Evolutionary conservation across 64 coral and sea anemone species (phyloP), one percentile per base, ranked within the genome.

Genomic region (Montipora cactus): DNA sequence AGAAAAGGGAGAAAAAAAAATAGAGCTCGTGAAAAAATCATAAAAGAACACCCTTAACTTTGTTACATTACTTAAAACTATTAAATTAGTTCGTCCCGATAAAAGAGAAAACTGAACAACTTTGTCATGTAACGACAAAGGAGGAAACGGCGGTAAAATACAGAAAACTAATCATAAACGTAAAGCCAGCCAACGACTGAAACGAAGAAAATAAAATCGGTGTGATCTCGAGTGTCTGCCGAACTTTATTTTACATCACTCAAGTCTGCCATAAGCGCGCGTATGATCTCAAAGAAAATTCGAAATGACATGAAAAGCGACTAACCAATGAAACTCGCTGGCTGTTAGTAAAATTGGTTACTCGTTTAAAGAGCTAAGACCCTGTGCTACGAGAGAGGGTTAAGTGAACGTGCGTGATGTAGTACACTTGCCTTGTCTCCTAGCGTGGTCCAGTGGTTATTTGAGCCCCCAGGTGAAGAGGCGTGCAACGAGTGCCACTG

Each of bases 361-460:
- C 46, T 78, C 13, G 46, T 78, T 78, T 37, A 50, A 18, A 78
- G 49, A 13, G 13, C 44, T 49, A 78, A 8, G 1, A 37, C 46
- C 5, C 46, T 12, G 46, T 16, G 3, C 13, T 45, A 47, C 11
- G 14, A 64, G 13, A 14, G 11, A 4, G 7, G 25, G 13, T 37
- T 18, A 13, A 49, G 15, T 48, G 45, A 69, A 20, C 14, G 58
- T 70, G 82, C 7, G 18, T 85, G 28, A 70, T 46, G 7, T 18
- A 85, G 47, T 70, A 70, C 82, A 85, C 82, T 85, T 85, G 82
- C 82, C 82, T 85, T 85, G 4, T 71, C 66, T 85, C 47, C 82
- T 85, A 85, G 44, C 44, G 82, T 85, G 82, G 10, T 85, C 82
- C 66, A 69, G 18, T 70, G 62, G 22, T 85, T 50, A 85, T 85